Evolutionary conservation across 1,140 invertebrate species (phyloP).

Genomic region (Lethrus apterus): DNA sequence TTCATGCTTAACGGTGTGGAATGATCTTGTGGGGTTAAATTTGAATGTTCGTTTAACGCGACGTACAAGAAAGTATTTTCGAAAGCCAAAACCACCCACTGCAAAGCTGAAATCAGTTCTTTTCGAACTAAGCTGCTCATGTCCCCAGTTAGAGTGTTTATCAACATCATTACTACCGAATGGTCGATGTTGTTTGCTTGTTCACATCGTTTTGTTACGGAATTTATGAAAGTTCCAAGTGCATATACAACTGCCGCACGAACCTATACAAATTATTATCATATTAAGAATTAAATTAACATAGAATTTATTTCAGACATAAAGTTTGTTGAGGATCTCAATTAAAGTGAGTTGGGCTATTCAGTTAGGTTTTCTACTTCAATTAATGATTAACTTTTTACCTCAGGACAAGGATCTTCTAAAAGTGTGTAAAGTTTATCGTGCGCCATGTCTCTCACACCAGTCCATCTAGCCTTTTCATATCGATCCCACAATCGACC

Average conservation of each 20-base stretch:
- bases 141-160: conserved; percentile 70
- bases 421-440: conserved; percentile 84
- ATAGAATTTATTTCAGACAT: neutral
- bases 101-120: conserved; percentile 71
- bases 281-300: too few species aligned
- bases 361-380: too few species aligned
- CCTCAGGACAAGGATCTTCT: conserved; percentile 76
- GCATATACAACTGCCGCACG: conserved; percentile 86
- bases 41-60: conserved; percentile 62
- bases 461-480: conserved; percentile 90
- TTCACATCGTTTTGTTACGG: conserved; percentile 68
- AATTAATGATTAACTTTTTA: conserved; percentile 34
- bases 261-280: conserved; percentile 56
- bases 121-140: conserved; percentile 83
- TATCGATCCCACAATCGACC: conserved; percentile 92
- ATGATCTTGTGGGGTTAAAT: conserved; percentile 17
- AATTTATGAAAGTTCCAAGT: conserved; percentile 86
- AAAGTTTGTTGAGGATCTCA: too few species aligned
- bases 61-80: conserved; percentile 83
- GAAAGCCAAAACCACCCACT: conserved; percentile 86
- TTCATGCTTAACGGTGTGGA: conserved; percentile 19
- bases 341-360: too few species aligned
- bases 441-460: conserved; percentile 90
- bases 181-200: conserved; percentile 93
- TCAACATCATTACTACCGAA: conserved; percentile 77